A percentile compares a stretch with the other conserved stretches of the same genome.
phyloP scores from a whole-genome alignment of 2,113 vertebrate genomes.

The Tursiops truncatus region DNA sequence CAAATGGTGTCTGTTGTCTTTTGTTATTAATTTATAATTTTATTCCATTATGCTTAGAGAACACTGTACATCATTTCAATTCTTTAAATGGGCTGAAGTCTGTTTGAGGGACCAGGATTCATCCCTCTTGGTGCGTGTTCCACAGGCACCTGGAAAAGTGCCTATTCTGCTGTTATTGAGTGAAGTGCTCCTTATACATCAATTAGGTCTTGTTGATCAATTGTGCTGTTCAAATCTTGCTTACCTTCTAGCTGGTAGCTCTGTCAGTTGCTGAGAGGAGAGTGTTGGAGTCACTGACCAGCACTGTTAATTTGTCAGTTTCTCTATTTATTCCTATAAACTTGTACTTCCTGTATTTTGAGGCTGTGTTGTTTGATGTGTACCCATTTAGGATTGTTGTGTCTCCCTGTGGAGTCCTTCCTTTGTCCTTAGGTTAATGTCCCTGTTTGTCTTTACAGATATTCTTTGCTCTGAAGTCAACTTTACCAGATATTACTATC shows the following conservation, averaged over 20 bases:
- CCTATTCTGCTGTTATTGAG: neutral
- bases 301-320: neutral
- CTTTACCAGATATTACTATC: neutral
- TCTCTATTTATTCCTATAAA: neutral
- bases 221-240: neutral
- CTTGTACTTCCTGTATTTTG: neutral
- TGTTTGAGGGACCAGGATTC: neutral
- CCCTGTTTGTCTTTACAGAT: neutral
- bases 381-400: neutral
- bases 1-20: too few species aligned
- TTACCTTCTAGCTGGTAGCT: neutral
- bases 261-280: neutral
- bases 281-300: neutral
- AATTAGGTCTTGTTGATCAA: neutral
- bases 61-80: neutral
- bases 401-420: neutral
- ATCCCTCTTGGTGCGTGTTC: neutral
- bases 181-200: neutral
- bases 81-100: neutral
- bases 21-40: too few species aligned
- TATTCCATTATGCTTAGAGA: neutral
- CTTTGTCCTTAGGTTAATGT: neutral
- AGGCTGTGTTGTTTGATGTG: neutral
- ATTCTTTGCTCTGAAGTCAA: neutral
- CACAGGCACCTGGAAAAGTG: neutral